Evolutionary conservation across 2,113 vertebrate species (phyloP).

Genomic region (Halcyon senegalensis): DNA sequence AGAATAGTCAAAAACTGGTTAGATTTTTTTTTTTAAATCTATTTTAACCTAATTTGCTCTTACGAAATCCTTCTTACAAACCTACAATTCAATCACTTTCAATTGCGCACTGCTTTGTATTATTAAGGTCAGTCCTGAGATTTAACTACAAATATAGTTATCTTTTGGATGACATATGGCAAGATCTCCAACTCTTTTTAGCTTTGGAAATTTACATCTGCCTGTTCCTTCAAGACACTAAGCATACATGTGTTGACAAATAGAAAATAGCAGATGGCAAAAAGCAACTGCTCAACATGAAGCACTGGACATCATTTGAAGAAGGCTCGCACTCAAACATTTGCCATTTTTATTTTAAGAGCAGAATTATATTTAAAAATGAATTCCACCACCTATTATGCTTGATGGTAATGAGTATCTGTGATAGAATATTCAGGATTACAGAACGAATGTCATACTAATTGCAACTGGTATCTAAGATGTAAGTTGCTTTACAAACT

Average conservation of each 20-base stretch:
- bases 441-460: not conserved
- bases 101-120: not conserved
- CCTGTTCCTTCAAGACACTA: constrained; percentile 15
- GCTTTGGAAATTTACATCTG: constrained; percentile 33
- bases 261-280: constrained; percentile 54
- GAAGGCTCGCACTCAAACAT: not conserved
- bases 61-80: not conserved
- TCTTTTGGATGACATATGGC: constrained; percentile 47
- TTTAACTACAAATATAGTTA: not conserved
- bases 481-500: not conserved
- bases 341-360: not conserved
- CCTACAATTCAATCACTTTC: not conserved
- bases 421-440: not conserved
- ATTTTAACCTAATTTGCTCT: not conserved
- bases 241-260: constrained; percentile 26
- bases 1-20: not conserved
- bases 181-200: constrained; percentile 13
- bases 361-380: not conserved
- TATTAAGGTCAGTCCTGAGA: not conserved
- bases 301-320: not conserved
- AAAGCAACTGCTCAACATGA: constrained; percentile 30
- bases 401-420: not conserved
- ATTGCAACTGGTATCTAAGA: not conserved
- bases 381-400: not conserved
- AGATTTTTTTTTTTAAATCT: not conserved